Conservation (phyloP, 23 tunicate species). For the Aplidium turbinatum region DNA sequence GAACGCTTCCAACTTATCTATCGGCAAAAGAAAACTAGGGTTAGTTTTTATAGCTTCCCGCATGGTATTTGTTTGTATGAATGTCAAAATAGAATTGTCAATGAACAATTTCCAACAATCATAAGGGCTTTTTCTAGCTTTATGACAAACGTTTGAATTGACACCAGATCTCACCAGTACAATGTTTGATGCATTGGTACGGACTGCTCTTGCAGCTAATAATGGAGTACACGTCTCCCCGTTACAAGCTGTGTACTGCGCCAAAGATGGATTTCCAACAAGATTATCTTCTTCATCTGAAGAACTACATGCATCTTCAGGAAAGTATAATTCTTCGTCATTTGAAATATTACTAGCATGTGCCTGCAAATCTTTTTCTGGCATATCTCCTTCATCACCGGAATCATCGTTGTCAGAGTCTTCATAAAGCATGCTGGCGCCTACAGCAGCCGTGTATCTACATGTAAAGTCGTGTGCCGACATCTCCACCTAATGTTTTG, state of each 20-base stretch:
- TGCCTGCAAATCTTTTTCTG: constrained; percentile 7
- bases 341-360: constrained; percentile 14
- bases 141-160: constrained; percentile 17
- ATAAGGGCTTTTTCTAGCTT: constrained; percentile 17
- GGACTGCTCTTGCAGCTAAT: constrained; percentile 8
- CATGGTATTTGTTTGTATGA: constrained; percentile 9
- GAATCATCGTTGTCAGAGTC: constrained; percentile 18
- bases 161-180: constrained; percentile 22
- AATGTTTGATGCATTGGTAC: constrained; percentile 5
- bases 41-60: constrained; percentile 23
- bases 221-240: constrained; percentile 19
- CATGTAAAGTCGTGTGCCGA: constrained; percentile 4
- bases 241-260: constrained; percentile 5
- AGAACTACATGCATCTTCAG: constrained; percentile 18
- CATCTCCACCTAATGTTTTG: constrained; percentile 1
- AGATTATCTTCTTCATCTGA: constrained; percentile 3
- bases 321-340: constrained; percentile 1
- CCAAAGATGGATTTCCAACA: constrained; percentile 8
- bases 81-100: constrained; percentile 14
- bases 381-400: constrained; percentile 18
- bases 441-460: background rate
- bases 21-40: constrained; percentile 8
- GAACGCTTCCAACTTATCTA: constrained; percentile 31
- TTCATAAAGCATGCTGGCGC: constrained; percentile 1
- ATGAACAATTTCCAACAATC: constrained; percentile 6